Evolutionary conservation across 92 coral and sea anemone species (phyloP), one percentile per base, ranked within the genome.

Genomic region (Zoanthus gigantus): DNA sequence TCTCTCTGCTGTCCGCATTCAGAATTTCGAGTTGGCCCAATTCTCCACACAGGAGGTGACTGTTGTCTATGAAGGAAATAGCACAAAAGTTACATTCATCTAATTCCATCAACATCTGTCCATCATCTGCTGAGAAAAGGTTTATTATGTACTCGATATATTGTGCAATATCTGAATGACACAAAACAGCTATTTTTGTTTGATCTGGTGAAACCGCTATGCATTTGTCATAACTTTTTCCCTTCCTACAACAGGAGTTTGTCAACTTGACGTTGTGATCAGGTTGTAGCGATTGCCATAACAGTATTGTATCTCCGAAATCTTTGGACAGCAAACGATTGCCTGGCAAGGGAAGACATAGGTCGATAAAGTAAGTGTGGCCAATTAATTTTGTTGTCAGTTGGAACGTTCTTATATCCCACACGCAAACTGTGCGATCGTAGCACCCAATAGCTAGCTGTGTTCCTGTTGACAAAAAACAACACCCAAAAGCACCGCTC

Each of bases 391-490:
- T 57, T 5, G 18, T 28, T 44, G 46, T 44, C 45, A 67, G 15
- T 66, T 71, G 23, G 29, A 31, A 71, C 28, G 85, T 81, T 28
- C 15, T 13, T 50, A 81, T 52, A 66, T 81, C 85, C 85, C 85
- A 81, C 45, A 81, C 85, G 52, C 85, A 74, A 15, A 81, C 74
- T 37, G 57, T 44, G 32, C 15, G 0, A 56, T 81, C 85, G 44
- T 46, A 65, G 85, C 63, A 81, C 14, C 85, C 85, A 34, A 81
- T 74, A 13, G 75, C 85, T 18, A 81, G 60, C 85, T 81, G 85
- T 46, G 75, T 0, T 12, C 85, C 85, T n/a, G 0, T 4, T 12
- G 85, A 66, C 85, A 81, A 32, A 44, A 81, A 81, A 54, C 75
- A 81, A 50, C 74, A 66, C 31, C 75, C 53, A 11, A 45, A 46